phyloP scores from a whole-genome alignment of 1,140 invertebrate genomes.

The Megathymus violae region DNA sequence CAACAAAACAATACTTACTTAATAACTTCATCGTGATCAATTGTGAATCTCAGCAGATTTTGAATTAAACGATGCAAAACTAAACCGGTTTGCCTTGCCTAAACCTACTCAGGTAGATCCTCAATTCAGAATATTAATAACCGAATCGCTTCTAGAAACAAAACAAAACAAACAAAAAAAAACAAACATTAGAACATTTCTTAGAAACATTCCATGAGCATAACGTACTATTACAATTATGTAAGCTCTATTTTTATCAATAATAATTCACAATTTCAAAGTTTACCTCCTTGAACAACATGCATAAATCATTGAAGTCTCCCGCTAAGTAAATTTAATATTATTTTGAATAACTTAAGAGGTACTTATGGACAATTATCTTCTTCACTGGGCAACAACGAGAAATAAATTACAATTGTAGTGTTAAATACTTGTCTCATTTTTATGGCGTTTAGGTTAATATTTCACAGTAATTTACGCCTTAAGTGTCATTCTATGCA shows the following conservation, averaged over 20 bases:
- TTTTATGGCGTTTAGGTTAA: no score
- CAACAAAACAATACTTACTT: not conserved
- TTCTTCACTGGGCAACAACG: not conserved
- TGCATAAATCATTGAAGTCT: not conserved
- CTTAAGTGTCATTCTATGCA: no score
- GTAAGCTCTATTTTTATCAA: conserved; percentile 15
- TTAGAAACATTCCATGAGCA: conserved; percentile 2
- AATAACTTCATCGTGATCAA: not conserved
- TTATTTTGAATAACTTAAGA: not conserved
- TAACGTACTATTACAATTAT: conserved; percentile 3
- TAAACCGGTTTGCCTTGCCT: conserved; percentile 34
- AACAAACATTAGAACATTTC: no score
- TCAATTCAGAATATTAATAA: conserved; percentile 25
- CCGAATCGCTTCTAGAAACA: not conserved
- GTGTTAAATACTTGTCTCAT: not conserved
- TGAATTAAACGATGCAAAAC: conserved; percentile 15
- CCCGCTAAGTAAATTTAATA: not conserved
- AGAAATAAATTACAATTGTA: not conserved
- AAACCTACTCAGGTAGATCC: conserved; percentile 30
- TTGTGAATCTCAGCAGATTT: conserved; percentile 9
- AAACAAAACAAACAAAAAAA: no score
- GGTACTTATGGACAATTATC: not conserved
- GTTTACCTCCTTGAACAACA: not conserved
- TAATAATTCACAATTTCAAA: not conserved
- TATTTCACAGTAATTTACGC: no score